These are phyloP conservation scores for Crenuchus spilurus DNA, from an alignment of 2,797 vertebrate genomes.

Conservation along the genomic window DNA sequence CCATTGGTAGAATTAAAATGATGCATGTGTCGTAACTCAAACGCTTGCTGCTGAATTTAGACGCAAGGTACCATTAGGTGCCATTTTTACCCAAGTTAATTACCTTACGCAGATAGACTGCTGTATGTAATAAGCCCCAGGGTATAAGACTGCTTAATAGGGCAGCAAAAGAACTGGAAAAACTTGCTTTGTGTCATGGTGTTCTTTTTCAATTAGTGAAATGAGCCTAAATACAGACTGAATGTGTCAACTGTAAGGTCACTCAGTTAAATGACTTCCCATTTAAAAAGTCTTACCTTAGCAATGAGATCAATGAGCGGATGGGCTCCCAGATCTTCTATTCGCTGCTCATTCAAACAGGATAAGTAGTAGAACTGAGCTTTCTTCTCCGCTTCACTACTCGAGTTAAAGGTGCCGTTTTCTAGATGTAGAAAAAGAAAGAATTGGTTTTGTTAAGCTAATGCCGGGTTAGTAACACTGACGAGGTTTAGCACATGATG, in stretches of 20 bases:
- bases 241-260: background rate
- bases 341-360: constrained; percentile 89
- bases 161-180: background rate
- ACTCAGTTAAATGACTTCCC: background rate
- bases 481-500: too few species aligned
- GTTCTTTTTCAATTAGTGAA: constrained; percentile 7
- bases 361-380: constrained; percentile 93
- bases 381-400: constrained; percentile 94
- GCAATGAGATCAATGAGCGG: constrained; percentile 90
- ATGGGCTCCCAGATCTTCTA: constrained; percentile 90
- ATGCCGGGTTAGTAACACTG: too few species aligned
- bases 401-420: constrained; percentile 92
- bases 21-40: background rate
- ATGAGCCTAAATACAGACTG: background rate
- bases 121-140: background rate
- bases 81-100: background rate
- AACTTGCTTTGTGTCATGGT: background rate
- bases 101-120: background rate
- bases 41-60: background rate
- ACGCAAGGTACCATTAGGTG: background rate
- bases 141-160: background rate
- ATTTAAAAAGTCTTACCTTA: constrained; percentile 76
- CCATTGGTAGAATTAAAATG: background rate
- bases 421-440: constrained; percentile 70
- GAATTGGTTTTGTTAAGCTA: background rate